A percentile compares a stretch with the other conserved stretches of the same genome.
These are phyloP conservation scores for Temnothorax ravouxi DNA, from an alignment of 2,888 invertebrate species.

Conservation along the genomic window DNA sequence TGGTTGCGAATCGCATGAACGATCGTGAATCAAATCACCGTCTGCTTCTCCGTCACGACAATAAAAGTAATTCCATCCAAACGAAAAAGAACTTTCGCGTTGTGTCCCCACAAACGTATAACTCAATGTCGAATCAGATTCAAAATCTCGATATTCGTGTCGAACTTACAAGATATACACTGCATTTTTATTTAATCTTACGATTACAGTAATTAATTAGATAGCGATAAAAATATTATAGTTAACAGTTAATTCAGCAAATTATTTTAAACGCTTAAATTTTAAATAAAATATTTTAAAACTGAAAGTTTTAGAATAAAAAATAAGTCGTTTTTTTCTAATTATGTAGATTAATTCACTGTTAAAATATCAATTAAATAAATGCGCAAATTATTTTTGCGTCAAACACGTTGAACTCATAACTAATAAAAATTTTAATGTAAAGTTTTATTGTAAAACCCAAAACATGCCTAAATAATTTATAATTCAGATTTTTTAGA, in stretches of 20 bases:
- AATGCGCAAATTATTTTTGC: neutral
- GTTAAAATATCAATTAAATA: neutral
- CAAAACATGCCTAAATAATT: neutral
- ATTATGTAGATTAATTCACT: neutral
- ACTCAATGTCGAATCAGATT: slow-evolving; percentile 45
- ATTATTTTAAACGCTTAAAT: no score
- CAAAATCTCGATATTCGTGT: slow-evolving; percentile 31
- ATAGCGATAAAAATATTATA: neutral
- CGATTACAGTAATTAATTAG: slow-evolving; percentile 5
- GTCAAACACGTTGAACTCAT: neutral
- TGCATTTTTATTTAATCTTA: neutral
- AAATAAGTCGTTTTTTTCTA: neutral
- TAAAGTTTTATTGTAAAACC: neutral
- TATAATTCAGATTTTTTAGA: neutral
- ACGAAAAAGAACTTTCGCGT: slow-evolving; percentile 63
- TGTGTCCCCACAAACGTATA: slow-evolving; percentile 47
- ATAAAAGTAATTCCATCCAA: slow-evolving; percentile 74
- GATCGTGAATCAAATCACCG: slow-evolving; percentile 80
- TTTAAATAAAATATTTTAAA: no score
- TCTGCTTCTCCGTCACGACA: slow-evolving; percentile 65
- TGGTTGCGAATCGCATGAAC: slow-evolving; percentile 78
- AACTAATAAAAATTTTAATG: neutral
- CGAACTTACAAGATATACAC: neutral
- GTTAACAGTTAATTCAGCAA: neutral
- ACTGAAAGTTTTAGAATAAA: no score